Evolutionary conservation across 2,888 invertebrate genomes (phyloP), one percentile per base, ranked within the genome.

Genomic region (Muscina levida): DNA sequence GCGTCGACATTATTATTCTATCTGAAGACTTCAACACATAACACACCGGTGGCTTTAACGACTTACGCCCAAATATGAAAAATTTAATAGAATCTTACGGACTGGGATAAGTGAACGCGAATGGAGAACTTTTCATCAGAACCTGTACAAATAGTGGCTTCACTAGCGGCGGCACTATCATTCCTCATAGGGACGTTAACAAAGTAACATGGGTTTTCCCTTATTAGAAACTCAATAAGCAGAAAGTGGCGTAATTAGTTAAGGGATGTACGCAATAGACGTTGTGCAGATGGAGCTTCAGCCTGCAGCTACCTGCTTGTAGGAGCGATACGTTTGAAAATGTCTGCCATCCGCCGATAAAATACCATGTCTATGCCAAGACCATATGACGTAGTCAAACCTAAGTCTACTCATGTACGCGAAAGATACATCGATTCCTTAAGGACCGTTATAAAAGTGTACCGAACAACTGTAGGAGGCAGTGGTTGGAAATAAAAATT

Each of bases 141-240:
- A 19, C 22, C 51, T 51, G 22, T 8, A 1, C 15, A 11, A 51
- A 51, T 19, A 13, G 19, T 11, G 19, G 11, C 51, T 11, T 51
- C 19, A 19, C 22, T 11, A 22, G 17, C 4, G 19, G 22, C 22
- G 51, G 51, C 17, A 51, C 51, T 5, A 3, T 51, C 19, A 10
- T 22, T 4, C 51, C 51, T 2, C 51, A 22, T 22, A 51, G 19
- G 22, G 19, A 19, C 17, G 19, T 51, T 22, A 26, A 66, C n/a
- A 66, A 46, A 44, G 15, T 46, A 17, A 66, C 44, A 66, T 46
- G 15, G 46, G 46, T 46, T 10, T 46, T 15, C 19, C 19, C 51
- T 5, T 19, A 51, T 22, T 10, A 8, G 51, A 51, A 22, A 17
- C 17, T 11, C 22, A 51, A 11, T 19, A 3, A 22, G 19, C 51